phyloP scores from a whole-genome alignment of 2,113 vertebrate genomes.

The Ceyx cyanopectus region DNA sequence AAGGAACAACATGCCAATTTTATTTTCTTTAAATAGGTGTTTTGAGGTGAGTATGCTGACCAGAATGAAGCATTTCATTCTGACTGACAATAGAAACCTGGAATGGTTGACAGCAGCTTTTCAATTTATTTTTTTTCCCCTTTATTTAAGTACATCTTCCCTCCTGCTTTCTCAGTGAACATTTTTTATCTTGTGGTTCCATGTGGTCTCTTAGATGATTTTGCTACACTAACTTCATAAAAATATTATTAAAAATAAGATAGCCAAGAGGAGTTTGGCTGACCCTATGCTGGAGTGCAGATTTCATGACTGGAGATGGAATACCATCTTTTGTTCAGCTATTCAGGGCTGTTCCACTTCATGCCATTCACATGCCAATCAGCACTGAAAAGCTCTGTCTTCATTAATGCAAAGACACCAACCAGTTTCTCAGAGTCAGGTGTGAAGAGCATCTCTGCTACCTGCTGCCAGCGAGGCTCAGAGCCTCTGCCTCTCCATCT shows the following conservation, averaged over 20 bases:
- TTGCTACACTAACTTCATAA: not conserved
- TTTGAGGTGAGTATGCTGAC: not conserved
- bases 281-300: not conserved
- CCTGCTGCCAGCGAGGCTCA: not conserved
- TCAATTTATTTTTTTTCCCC: not conserved
- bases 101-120: not conserved
- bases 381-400: not conserved
- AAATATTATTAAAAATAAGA: not conserved
- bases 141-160: not conserved
- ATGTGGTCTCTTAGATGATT: not conserved
- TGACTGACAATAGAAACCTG: not conserved
- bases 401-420: not conserved
- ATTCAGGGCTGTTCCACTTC: not conserved
- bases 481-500: not conserved
- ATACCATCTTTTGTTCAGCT: not conserved
- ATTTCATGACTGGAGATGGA: conserved; percentile 6
- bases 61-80: not conserved
- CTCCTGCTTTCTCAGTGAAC: not conserved
- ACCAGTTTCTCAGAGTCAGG: not conserved
- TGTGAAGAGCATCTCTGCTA: not conserved
- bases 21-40: not conserved
- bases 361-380: not conserved
- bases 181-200: not conserved
- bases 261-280: not conserved
- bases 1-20: not conserved